Evolutionary conservation across 2,888 invertebrate genomes (phyloP), one percentile per base, ranked within the genome.

Genomic region (Trissonchulus latispiculum): DNA sequence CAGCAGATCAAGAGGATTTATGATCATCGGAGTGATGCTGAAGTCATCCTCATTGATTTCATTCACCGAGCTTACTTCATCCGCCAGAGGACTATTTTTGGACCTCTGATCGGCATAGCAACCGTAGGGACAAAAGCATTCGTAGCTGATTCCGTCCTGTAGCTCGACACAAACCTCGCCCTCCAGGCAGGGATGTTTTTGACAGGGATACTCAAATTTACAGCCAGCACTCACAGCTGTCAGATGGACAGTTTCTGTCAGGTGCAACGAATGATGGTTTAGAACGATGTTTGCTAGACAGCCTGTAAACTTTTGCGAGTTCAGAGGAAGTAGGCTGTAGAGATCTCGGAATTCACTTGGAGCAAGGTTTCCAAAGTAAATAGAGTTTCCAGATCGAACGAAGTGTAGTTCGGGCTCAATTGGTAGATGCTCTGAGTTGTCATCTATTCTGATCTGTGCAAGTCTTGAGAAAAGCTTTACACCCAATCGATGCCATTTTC

Each of bases 161-260:
- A 48, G 48, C 28, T 64, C 66, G 28, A 64, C 66, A n/a, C 66
- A 64, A 33, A 33, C 28, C 35, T 64, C 66, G 8, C 66, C 66
- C 31, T 8, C 15, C 8, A 8, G 15, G 28, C 66, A 64, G 35
- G 31, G 31, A n/a, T 64, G 8, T 28, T 18, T 8, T 15, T 18
- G 35, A 64, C 66, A 64, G 32, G 66, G 66, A n/a, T 64, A 64
- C 8, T 64, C 35, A 8, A 64, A 64, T n/a, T 32, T 8, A n/a
- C 66, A 64, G 8, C 35, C 35, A 8, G 66, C 8, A 15, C 28
- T 8, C 23, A 48, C 48, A 8, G 48, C 48, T 15, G 8, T 8
- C 48, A 48, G 8, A 23, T 48, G 48, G 48, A 23, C 8, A 8
- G 23, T 23, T 48, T 48, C 23, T 8, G 8, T 23, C 8, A 48